Evolutionary conservation across 2,888 invertebrate species (phyloP).

Genomic region (Cryptus viduatorius): DNA sequence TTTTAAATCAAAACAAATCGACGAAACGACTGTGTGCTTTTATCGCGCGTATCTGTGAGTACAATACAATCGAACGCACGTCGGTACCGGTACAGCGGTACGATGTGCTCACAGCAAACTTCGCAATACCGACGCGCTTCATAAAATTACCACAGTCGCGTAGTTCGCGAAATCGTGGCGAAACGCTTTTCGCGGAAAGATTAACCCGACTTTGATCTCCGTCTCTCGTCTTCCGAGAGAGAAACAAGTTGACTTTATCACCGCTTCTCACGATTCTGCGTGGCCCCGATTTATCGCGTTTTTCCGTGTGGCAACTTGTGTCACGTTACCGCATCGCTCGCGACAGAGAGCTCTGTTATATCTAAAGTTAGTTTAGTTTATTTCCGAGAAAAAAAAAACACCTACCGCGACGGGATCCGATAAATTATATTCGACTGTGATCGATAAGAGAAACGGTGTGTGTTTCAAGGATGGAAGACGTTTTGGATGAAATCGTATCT

Average conservation of each 20-base stretch:
- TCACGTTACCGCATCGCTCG: conserved; percentile 45
- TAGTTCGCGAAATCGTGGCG: neutral
- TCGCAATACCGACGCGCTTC: conserved; percentile 30
- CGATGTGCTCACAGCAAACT: neutral
- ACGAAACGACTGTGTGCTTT: neutral
- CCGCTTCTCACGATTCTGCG: neutral
- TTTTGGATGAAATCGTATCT: conserved; percentile 92
- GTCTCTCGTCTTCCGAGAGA: neutral
- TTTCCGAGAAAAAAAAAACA: neutral
- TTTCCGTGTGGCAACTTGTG: conserved; percentile 38
- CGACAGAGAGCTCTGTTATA: conserved; percentile 1
- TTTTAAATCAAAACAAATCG: neutral
- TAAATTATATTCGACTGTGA: conserved; percentile 25
- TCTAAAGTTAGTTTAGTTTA: conserved; percentile 24
- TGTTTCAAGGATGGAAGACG: conserved; percentile 89
- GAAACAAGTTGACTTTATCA: conserved; percentile 35
- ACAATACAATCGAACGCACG: neutral
- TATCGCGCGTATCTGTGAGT: neutral
- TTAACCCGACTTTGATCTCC: neutral
- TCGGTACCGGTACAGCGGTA: neutral
- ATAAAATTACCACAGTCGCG: conserved; percentile 12
- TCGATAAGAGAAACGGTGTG: conserved; percentile 12
- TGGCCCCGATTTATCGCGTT: neutral
- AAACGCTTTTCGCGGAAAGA: neutral
- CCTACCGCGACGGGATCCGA: neutral